These are phyloP conservation scores for Myopa tessellatipennis DNA, from an alignment of 2,888 invertebrate species.

Conservation along the genomic window DNA sequence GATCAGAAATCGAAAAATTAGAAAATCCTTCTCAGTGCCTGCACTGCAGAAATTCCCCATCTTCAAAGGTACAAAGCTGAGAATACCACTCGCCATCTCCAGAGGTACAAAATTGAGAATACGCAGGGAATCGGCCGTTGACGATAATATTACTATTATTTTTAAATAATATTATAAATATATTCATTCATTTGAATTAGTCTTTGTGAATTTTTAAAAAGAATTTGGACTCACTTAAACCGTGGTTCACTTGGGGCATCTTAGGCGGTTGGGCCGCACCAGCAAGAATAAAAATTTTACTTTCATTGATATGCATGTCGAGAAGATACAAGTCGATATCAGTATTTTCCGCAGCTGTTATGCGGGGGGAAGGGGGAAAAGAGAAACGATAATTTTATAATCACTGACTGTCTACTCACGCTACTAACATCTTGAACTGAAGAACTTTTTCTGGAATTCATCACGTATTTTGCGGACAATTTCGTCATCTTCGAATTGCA, in stretches of 20 bases:
- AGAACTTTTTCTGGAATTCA: conserved; percentile 75
- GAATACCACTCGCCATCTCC: conserved; percentile 60
- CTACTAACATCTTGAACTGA: conserved; percentile 71
- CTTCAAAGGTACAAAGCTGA: conserved; percentile 63
- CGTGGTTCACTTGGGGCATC: conserved; percentile 78
- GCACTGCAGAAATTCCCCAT: conserved; percentile 61
- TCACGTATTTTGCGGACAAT: conserved; percentile 79
- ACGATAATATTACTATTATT: neutral
- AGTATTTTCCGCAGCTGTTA: conserved; percentile 69
- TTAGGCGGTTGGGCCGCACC: conserved; percentile 77
- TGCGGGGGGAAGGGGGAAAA: conserved; percentile 30
- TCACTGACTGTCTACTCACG: neutral
- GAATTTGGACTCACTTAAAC: conserved; percentile 71
- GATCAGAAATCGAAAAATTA: conserved; percentile 64
- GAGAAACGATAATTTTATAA: neutral
- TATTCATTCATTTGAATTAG: neutral
- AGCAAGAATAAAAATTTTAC: conserved; percentile 77
- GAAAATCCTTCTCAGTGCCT: conserved; percentile 60
- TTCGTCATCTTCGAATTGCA: conserved; percentile 79
- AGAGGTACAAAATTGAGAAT: conserved; percentile 58
- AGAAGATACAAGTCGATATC: conserved; percentile 79
- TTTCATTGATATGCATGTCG: conserved; percentile 80
- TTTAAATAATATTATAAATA: neutral
- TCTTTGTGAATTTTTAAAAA: neutral
- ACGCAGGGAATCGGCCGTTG: conserved; percentile 21